Evolutionary conservation across 1,140 invertebrate species (phyloP).

Genomic region (Bombus confusus): DNA sequence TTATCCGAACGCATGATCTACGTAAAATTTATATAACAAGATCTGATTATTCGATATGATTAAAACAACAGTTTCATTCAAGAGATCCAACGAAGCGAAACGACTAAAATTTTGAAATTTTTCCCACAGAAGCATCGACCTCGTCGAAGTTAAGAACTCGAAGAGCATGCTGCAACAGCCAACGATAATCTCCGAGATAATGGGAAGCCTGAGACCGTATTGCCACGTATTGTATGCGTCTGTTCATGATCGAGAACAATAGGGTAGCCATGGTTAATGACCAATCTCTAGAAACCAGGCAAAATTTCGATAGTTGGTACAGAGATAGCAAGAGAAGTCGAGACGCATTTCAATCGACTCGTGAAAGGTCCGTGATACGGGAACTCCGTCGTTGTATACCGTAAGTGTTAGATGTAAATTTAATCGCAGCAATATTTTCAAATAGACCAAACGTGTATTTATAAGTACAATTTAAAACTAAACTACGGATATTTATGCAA

Average conservation of each 20-base stretch:
- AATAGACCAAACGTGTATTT: no score
- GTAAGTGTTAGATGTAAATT: no score
- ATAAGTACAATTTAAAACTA: not conserved
- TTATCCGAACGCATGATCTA: not conserved
- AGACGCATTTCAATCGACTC: constrained; percentile 60
- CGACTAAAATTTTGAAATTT: constrained; percentile 34
- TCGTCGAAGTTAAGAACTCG: constrained; percentile 55
- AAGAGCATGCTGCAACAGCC: constrained; percentile 35
- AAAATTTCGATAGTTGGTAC: constrained; percentile 56
- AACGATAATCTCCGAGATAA: constrained; percentile 74
- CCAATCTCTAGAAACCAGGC: constrained; percentile 68
- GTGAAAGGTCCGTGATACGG: not conserved
- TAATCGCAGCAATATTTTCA: no score
- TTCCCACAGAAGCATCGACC: constrained; percentile 38
- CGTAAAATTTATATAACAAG: not conserved
- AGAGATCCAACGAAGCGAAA: constrained; percentile 21
- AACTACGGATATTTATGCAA: not conserved
- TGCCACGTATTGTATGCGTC: constrained; percentile 64
- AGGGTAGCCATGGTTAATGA: constrained; percentile 72
- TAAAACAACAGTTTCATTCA: constrained; percentile 28
- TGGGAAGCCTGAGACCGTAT: constrained; percentile 66
- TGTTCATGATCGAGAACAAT: constrained; percentile 74
- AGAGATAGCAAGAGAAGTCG: constrained; percentile 31
- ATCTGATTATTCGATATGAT: not conserved
- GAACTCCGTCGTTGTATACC: not conserved